Evolutionary conservation across 2,113 vertebrate genomes (phyloP), one percentile per base, ranked within the genome.

Genomic region (Garra rufa): DNA sequence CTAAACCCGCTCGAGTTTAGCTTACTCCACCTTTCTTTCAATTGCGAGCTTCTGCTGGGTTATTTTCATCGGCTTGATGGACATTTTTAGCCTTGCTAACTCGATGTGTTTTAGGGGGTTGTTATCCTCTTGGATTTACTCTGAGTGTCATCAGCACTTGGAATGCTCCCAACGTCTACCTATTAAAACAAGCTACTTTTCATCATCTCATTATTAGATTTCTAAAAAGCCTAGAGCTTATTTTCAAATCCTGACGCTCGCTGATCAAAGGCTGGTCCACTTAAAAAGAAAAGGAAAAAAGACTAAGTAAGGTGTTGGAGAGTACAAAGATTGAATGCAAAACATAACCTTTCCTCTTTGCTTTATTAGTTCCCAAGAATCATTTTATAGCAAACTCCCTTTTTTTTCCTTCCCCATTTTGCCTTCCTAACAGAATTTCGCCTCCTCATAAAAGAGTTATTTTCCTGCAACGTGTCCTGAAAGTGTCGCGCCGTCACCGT

Each of bases 181-280:
- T 73, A 79, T 83, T 83, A 83, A 83, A 86, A 74, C 50, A 0
- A 63, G 63, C 75, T 44, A 69, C 85, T 83, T 85, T 89, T 88
- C 89, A 85, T 89, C 86, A 73, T 74, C 80, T 81, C 44, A 85
- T 87, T 44, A 69, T 77, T 69, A 81, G 70, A 57, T 83, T 46
- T 57, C 26, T 73, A 86, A 83, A 86, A 78, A 63, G 63, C 85
- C 76, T 73, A 28, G 24, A 86, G 83, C 74, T 88, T 52, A 78
- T 82, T 84, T 84, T 67, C 46, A 78, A 87, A 82, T 86, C 90
- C 87, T 6, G 28, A 10, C 30, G 81, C 83, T 74, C 76, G 7
- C 79, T 74, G 78, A 91, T 87, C 65, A 89, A 82, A 88, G 83
- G 46, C 46, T 46, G 19, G 71, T 80, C 89, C 81, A 84, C 78